These are phyloP conservation scores for Reticulitermes lucifugus DNA, from an alignment of 2,888 invertebrate genomes.

Conservation along the genomic window DNA sequence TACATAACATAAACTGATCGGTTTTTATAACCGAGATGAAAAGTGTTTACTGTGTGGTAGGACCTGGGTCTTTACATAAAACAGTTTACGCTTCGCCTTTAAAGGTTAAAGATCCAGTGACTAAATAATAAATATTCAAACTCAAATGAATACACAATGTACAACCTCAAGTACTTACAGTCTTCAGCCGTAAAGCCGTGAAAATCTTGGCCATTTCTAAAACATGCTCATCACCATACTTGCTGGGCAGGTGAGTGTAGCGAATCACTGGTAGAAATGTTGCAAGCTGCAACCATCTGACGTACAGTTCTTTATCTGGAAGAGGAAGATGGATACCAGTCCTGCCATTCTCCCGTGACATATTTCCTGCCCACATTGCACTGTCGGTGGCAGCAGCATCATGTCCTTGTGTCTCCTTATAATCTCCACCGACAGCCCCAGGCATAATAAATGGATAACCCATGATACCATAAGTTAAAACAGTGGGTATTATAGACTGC, in stretches of 20 bases:
- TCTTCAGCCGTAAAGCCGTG: conserved; percentile 78
- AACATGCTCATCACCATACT: conserved; percentile 84
- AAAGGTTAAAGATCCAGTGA: no score
- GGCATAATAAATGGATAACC: conserved; percentile 95
- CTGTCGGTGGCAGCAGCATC: background rate
- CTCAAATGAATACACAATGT: no score
- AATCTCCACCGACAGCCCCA: conserved; percentile 94
- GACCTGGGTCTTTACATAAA: no score
- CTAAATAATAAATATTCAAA: no score
- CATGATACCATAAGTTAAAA: conserved; percentile 87
- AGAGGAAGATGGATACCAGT: conserved; percentile 60
- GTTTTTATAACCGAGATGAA: no score
- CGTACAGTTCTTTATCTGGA: conserved; percentile 85
- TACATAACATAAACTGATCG: no score
- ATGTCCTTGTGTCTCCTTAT: conserved; percentile 67
- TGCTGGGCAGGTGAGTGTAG: conserved; percentile 90
- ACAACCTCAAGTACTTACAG: conserved; percentile 66
- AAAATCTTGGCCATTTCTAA: conserved; percentile 82
- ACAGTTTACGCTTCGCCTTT: no score
- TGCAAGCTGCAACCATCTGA: conserved; percentile 91
- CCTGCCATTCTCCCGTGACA: conserved; percentile 31
- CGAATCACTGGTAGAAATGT: conserved; percentile 93
- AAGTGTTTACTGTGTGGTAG: no score
- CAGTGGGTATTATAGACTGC: conserved; percentile 85
- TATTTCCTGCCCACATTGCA: conserved; percentile 22